These are phyloP conservation scores for Poecile atricapillus DNA, from an alignment of 2,113 vertebrate species.

Conservation along the genomic window DNA sequence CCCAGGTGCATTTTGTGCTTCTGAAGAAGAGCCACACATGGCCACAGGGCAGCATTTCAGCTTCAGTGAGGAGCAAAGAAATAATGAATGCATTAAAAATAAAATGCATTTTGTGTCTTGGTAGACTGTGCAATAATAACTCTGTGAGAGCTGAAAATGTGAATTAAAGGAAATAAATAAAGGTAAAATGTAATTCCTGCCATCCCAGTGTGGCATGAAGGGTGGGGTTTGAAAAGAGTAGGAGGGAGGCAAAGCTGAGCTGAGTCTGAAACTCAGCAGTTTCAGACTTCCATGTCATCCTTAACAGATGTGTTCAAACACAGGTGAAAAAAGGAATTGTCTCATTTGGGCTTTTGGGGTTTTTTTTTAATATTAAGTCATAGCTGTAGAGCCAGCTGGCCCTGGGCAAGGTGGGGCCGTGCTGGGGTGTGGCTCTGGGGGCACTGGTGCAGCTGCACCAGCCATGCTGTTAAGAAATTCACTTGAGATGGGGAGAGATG, in stretches of 20 bases:
- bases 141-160: background rate
- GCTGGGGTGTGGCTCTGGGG: background rate
- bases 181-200: background rate
- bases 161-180: background rate
- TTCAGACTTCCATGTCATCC: background rate
- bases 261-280: background rate
- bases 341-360: background rate
- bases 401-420: background rate
- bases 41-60: background rate
- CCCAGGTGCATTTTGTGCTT: background rate
- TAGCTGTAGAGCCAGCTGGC: background rate
- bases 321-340: background rate
- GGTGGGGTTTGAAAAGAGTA: background rate
- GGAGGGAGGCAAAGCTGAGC: background rate
- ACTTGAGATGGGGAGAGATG: background rate
- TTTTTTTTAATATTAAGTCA: background rate
- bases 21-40: accelerated
- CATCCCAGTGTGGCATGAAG: background rate
- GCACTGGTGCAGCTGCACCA: background rate
- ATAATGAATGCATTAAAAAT: background rate
- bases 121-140: background rate
- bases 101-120: background rate
- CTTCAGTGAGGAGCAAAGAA: background rate
- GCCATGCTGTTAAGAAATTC: background rate
- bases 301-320: background rate